phyloP scores from a whole-genome alignment of 2,113 vertebrate genomes.

The Platichthys flesus region DNA sequence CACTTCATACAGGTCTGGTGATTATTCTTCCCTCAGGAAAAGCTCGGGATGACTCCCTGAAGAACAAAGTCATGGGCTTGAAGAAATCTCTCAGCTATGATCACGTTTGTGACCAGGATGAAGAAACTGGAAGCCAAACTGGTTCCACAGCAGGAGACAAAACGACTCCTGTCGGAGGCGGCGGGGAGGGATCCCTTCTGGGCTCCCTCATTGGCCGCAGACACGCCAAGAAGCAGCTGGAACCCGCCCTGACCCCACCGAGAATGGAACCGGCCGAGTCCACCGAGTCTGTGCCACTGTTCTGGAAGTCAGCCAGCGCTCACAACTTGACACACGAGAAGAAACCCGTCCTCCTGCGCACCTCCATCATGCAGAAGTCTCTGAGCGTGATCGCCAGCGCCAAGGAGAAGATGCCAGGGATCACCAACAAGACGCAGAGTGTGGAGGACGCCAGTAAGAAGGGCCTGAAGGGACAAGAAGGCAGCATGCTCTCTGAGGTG shows the following conservation, averaged over 20 bases:
- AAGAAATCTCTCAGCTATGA: constrained; percentile 97
- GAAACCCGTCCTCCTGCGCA: constrained; percentile 91
- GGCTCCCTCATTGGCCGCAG: constrained; percentile 87
- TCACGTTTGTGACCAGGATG: constrained; percentile 90
- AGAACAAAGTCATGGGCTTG: constrained; percentile 89
- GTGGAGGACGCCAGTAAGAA: constrained; percentile 86
- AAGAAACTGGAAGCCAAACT: constrained; percentile 86
- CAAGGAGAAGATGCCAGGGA: constrained; percentile 94
- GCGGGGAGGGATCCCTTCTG: constrained; percentile 85
- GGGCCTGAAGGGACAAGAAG: constrained; percentile 84
- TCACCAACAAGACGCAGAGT: constrained; percentile 87
- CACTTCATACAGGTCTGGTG: not conserved
- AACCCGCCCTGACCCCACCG: constrained; percentile 59
- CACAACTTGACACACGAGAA: constrained; percentile 96
- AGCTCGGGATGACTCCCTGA: constrained; percentile 89
- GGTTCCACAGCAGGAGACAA: constrained; percentile 84
- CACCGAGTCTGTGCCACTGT: constrained; percentile 91
- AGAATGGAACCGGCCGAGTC: constrained; percentile 85
- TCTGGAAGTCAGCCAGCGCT: constrained; percentile 96
- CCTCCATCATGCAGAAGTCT: constrained; percentile 96
- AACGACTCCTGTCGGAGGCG: constrained; percentile 79
- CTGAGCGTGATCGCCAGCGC: constrained; percentile 97
- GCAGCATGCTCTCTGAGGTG: constrained; percentile 84
- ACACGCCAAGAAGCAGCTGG: constrained; percentile 80
- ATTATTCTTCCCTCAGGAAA: constrained; percentile 71